Conservation (phyloP, 2,888 invertebrate genomes). For the Phengaris arion region DNA sequence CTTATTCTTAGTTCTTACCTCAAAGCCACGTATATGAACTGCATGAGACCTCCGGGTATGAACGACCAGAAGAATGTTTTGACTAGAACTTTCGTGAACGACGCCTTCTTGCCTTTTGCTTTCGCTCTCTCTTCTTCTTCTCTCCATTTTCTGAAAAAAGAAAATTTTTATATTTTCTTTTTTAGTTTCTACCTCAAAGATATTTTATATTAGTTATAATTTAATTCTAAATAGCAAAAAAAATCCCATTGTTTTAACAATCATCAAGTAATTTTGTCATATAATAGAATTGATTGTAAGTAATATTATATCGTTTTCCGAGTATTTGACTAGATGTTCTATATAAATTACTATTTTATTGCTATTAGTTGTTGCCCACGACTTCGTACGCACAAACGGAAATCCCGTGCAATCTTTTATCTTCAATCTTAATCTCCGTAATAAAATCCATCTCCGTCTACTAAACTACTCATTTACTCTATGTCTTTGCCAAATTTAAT, state of each 20-base stretch:
- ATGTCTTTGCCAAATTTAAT: neutral
- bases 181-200: neutral
- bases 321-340: neutral
- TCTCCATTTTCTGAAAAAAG: slow-evolving; percentile 56
- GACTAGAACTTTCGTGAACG: slow-evolving; percentile 53
- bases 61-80: slow-evolving; percentile 62
- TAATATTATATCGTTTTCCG: neutral
- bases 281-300: neutral
- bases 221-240: too few species aligned
- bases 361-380: too few species aligned
- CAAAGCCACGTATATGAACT: slow-evolving; percentile 50
- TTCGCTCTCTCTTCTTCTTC: slow-evolving; percentile 57
- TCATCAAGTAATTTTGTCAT: neutral
- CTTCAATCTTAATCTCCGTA: too few species aligned
- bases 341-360: neutral
- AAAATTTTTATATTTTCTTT: neutral
- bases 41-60: slow-evolving; percentile 62
- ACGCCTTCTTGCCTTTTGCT: slow-evolving; percentile 52
- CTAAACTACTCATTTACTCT: too few species aligned
- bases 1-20: slow-evolving; percentile 47
- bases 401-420: too few species aligned
- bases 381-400: too few species aligned
- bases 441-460: too few species aligned
- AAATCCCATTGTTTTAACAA: neutral
- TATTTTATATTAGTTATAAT: too few species aligned